These are phyloP conservation scores for Mercenaria mercenaria DNA, from an alignment of 1,140 invertebrate species.

Conservation along the genomic window DNA sequence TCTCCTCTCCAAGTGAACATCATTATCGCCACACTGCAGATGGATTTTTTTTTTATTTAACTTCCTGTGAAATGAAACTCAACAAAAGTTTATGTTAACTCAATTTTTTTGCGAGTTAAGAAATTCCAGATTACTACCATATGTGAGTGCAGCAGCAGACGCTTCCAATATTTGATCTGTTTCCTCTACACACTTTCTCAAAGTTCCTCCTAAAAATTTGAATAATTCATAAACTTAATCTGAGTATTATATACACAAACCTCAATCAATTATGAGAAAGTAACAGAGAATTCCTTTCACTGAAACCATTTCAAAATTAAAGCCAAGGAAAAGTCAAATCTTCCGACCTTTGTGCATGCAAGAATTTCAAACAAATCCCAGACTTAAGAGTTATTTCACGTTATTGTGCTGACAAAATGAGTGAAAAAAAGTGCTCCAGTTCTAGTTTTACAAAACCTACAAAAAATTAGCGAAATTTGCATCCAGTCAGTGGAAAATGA, in stretches of 20 bases:
- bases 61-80: conserved; percentile 7
- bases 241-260: background rate
- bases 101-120: background rate
- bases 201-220: background rate
- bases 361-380: background rate
- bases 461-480: background rate
- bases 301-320: background rate
- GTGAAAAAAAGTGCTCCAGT: background rate
- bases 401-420: background rate
- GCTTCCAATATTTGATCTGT: background rate
- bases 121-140: background rate
- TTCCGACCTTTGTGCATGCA: background rate
- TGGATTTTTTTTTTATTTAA: background rate
- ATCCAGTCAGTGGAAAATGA: conserved; percentile 3
- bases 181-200: background rate
- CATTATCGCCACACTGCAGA: background rate
- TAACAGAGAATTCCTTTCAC: background rate
- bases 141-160: background rate
- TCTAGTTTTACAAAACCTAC: conserved; percentile 14
- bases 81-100: conserved; percentile 10
- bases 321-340: background rate
- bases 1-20: background rate
- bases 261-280: background rate
- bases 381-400: background rate
- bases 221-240: background rate